Percentiles rank a stretch among this genome's conserved stretches.
phyloP scores from a whole-genome alignment of 2,797 vertebrate species.

The Sebastes melanostomus region DNA sequence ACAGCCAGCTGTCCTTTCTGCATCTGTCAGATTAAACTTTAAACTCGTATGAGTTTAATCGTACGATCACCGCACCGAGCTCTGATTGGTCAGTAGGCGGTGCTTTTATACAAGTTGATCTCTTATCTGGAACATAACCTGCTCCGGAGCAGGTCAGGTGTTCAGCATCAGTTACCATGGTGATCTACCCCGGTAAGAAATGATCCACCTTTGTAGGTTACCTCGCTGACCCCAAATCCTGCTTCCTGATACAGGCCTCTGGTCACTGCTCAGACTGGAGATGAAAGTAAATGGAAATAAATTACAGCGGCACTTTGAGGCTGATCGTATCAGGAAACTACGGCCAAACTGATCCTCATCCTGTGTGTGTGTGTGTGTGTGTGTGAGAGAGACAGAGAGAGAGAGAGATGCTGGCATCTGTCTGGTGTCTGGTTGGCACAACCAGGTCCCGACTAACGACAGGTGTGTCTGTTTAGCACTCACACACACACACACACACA shows the following conservation, averaged over 20 bases:
- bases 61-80: too few species aligned
- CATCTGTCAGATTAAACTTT: too few species aligned
- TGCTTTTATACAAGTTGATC: too few species aligned
- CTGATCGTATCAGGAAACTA: neutral
- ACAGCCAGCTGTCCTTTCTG: too few species aligned
- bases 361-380: neutral
- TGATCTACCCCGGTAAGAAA: too few species aligned
- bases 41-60: too few species aligned
- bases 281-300: slow-evolving; percentile 34
- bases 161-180: neutral
- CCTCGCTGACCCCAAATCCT: too few species aligned
- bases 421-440: slow-evolving; percentile 27
- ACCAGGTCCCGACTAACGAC: neutral
- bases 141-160: too few species aligned
- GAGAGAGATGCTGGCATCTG: slow-evolving; percentile 15
- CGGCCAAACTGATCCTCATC: slow-evolving; percentile 12
- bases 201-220: too few species aligned
- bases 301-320: slow-evolving; percentile 17
- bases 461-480: slow-evolving; percentile 42
- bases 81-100: too few species aligned
- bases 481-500: neutral
- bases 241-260: neutral
- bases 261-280: slow-evolving; percentile 7
- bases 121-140: too few species aligned
- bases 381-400: neutral